These are phyloP conservation scores for Ameiurus melas DNA, from an alignment of 2,113 vertebrate species.

Conservation along the genomic window DNA sequence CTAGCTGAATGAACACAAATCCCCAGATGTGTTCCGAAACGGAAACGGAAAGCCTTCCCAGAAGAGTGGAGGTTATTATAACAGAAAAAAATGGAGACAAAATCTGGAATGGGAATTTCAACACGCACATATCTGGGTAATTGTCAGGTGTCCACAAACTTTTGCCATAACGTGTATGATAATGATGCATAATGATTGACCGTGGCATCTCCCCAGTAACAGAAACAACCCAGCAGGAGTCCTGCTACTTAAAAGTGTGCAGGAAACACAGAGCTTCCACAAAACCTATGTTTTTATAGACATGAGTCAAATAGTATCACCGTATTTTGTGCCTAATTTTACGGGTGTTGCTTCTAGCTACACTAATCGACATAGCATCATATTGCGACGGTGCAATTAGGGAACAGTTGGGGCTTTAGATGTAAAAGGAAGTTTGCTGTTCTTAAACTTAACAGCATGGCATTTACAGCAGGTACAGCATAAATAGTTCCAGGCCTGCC, in stretches of 20 bases:
- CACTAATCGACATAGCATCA: neutral
- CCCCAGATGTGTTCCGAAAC: neutral
- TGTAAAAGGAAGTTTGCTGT: neutral
- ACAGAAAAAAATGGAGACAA: neutral
- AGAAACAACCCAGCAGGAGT: neutral
- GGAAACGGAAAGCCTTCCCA: neutral
- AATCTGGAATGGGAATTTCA: neutral
- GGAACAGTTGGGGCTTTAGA: neutral
- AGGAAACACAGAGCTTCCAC: neutral
- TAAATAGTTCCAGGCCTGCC: neutral
- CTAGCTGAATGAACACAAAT: neutral
- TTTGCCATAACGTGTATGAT: neutral
- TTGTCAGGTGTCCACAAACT: neutral
- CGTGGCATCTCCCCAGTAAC: neutral
- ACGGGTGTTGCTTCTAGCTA: neutral
- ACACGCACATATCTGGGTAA: neutral
- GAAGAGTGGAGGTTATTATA: neutral
- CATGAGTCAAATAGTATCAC: neutral
- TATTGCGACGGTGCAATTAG: neutral
- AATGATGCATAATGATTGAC: neutral
- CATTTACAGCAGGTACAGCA: neutral
- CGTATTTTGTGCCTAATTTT: neutral
- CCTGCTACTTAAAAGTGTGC: neutral
- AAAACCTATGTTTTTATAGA: neutral
- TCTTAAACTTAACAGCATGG: neutral